Base-by-base conservation (phyloP, 37 sponge, comb jelly and placozoan genomes). In the Beroe forskalii region DNA sequence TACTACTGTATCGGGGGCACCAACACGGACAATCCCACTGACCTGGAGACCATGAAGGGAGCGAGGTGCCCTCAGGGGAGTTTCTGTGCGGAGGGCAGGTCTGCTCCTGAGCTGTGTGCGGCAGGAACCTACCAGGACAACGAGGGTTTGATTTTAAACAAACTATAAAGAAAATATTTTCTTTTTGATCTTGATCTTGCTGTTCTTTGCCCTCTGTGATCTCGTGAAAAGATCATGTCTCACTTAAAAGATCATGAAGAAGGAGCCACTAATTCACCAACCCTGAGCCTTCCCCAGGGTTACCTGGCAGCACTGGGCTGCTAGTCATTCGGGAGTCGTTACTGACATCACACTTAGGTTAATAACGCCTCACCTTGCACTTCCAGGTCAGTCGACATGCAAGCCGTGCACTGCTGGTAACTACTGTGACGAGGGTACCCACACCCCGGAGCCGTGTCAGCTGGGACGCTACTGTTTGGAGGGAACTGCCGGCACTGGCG, bases 1-100 rank as follows among this genome's bases (percentile, higher is more conserved):
- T 91, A 91, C 90, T 91, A 91, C 67, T 91, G 92, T 30, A 36
- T 32, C 31, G 91, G 91, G 9, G 61, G 60, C 1, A 90, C 89
- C 4, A 48, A 42, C 27, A 61, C 86, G 23, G 39, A 89, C 55
- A 48, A 48, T 23, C 92, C 92, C 6, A 72, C 76, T 8, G 76
- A 72, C 23, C 76, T 72, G 40, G 76, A 4, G 40, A 72, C 76
- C 2, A 8, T n/a, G 4, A 90, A 91, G 76, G 90, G 90, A 37
- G 66, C 36, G 12, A 41, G 27, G n/a, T 91, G 92, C 42, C 90
- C 92, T 6, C 6, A 32, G 25, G 92, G 91, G 3, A 72, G 69
- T 75, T 91, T 67, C 41, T 91, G 91, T 62, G 42, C 42, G 19
- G 28, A 22, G 12, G 89, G 89, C 32, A 55, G n/a, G 22, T 55